Evolutionary conservation across 2,888 invertebrate species (phyloP), one percentile per base, ranked within the genome.

Genomic region (Drosophila borborema): DNA sequence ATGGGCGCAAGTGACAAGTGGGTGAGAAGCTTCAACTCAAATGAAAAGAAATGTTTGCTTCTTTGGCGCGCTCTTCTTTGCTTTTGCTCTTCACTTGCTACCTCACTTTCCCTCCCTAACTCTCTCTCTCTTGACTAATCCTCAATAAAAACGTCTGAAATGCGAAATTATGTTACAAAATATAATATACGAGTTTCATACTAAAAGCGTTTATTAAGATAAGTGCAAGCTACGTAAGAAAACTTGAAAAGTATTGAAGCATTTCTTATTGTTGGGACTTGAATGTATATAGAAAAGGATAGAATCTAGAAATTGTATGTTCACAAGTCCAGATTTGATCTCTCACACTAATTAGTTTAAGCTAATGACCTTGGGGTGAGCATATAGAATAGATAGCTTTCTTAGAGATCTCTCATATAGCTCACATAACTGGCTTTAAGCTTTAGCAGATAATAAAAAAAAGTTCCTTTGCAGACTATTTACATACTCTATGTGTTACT

Each of bases 1-100:
- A 88, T 79, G 60, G 66, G 61, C 66, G 72, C 62, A 40, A 48
- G 59, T 59, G 54, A 61, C 66, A 23, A 56, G 49, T 23, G 54
- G 40, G 34, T 38, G 41, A 58, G 59, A 46, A 61, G 56, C 60
- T 40, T 54, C 63, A 66, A 45, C 76, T 66, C 31, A 64, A 80
- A 75, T 80, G 63, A 77, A 77, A 80, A 80, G 63, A 76, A 62
- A 80, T 77, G 53, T 61, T 36, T 54, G 40, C 51, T 53, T 43
- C 55, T 63, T 64, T 49, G 49, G n/a, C 49, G 43, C 60, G 4
- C 51, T 43, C 28, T 48, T 45, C 34, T 54, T 20, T 31, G 62
- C 46, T 40, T 49, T 38, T 5, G 1, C 48, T 23, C 48, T 38
- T n/a, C 16, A 16, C 40, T 40, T 20, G 20, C 20, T 20, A 3